Base-by-base conservation (phyloP, 2,888 invertebrate species). In the Pseudococcus jackbeardsleyi region DNA sequence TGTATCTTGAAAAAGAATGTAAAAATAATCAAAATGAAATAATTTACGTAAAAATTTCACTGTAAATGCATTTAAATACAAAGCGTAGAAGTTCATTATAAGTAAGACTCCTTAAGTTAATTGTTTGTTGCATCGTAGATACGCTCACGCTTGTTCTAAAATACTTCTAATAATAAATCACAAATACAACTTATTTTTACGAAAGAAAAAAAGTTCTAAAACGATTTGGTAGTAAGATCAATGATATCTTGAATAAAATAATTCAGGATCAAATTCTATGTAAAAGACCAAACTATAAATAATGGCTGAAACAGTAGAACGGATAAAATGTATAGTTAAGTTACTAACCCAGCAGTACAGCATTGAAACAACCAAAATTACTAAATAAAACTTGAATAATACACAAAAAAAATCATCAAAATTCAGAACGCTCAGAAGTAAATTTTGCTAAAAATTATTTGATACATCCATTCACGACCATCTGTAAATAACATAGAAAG, bases 71-170 rank as follows among this genome's bases (percentile, higher is more conserved):
- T 72, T 33, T 33, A 9, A 64, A 64, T 64, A 72, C 72, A 72
- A 72, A 72, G 72, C 72, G 72, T 33, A 72, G 4, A 68, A 68
- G 17, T 72, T 72, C 72, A 72, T 72, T 15, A 68, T 68, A 68
- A 68, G 68, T 68, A 68, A 68, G 72, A 72, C 72, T 17, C 72
- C 33, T 17, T 17, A 72, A 72, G 17, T 33, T 72, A 12, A 8
- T 22, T 9, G 22, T 72, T 72, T 72, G 72, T 72, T 72, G 12
- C 72, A 72, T 72, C 3, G 26, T 72, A 33, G 17, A 72, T 15
- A 68, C 26, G 12, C 68, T n/a, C 64, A 22, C 15, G n/a, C 59
- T 59, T 59, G 26, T 72, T 72, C 33, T 72, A 33, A 33, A 72
- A 72, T 17, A 72, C 33, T 72, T 72, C 22, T 22, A 72, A n/a